Evolutionary conservation across 2,888 invertebrate genomes (phyloP).

Genomic region (Drosophila robusta): DNA sequence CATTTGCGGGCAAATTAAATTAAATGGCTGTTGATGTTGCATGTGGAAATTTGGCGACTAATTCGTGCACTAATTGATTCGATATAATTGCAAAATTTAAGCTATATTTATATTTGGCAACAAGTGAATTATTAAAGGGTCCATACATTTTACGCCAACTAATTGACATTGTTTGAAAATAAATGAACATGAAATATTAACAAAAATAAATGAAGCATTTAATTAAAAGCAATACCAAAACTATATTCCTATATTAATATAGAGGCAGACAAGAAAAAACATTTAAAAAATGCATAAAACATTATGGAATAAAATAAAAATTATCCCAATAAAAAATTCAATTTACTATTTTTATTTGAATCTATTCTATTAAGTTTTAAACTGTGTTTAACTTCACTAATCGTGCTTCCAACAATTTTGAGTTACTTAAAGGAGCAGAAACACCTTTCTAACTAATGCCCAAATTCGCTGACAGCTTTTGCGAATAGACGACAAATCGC

Average conservation of each 20-base stretch:
- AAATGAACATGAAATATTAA: not conserved
- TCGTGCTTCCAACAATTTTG: slow-evolving; percentile 46
- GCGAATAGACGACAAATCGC: slow-evolving; percentile 53
- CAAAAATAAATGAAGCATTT: not conserved
- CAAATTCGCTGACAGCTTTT: slow-evolving; percentile 52
- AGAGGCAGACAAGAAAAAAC: too few relatives aligned
- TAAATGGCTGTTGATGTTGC: slow-evolving; percentile 33
- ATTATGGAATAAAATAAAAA: too few relatives aligned
- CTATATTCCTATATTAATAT: too few relatives aligned
- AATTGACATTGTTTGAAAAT: slow-evolving; percentile 4
- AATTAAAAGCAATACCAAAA: not conserved
- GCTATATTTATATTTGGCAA: not conserved
- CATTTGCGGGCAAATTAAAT: slow-evolving; percentile 42
- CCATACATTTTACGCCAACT: slow-evolving; percentile 1
- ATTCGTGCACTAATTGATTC: slow-evolving; percentile 38
- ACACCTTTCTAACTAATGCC: slow-evolving; percentile 41
- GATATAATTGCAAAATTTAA: slow-evolving; percentile 8
- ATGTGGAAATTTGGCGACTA: slow-evolving; percentile 21
- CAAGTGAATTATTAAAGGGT: slow-evolving; percentile 18
- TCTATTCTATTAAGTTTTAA: not conserved
- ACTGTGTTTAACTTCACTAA: slow-evolving; percentile 30
- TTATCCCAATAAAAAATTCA: too few relatives aligned
- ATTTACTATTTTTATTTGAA: not conserved
- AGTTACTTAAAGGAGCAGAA: slow-evolving; percentile 37
- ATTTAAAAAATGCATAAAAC: not conserved